Evolutionary conservation across 2,888 invertebrate genomes (phyloP).

Genomic region (Colostygia pectinataria): DNA sequence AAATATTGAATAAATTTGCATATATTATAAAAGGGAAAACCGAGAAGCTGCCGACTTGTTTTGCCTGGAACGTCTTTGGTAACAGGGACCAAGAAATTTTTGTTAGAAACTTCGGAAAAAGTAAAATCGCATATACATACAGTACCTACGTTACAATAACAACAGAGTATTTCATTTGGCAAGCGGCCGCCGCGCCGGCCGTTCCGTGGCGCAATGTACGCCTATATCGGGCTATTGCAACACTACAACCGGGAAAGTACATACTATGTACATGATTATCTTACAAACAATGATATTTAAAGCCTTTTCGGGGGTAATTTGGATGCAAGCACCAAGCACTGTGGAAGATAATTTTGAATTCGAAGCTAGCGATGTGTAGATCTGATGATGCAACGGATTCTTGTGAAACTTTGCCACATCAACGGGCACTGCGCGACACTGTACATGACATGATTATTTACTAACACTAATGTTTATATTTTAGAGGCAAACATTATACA

Average conservation of each 20-base stretch:
- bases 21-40: no score
- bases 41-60: no score
- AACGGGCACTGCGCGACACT: not conserved
- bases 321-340: not conserved
- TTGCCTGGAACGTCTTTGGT: no score
- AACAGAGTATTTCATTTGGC: slow-evolving; percentile 28
- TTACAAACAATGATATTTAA: slow-evolving; percentile 25
- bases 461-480: no score
- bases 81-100: no score
- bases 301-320: slow-evolving; percentile 10
- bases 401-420: not conserved
- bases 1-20: no score
- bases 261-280: slow-evolving; percentile 34
- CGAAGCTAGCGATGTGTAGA: not conserved
- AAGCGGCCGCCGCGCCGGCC: slow-evolving; percentile 23
- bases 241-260: slow-evolving; percentile 31
- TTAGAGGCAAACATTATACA: not conserved
- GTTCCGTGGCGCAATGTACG: slow-evolving; percentile 43
- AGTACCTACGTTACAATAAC: slow-evolving; percentile 35
- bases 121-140: slow-evolving; percentile 30
- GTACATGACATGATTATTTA: not conserved
- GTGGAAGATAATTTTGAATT: slow-evolving; percentile 9
- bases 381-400: slow-evolving; percentile 1
- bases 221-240: slow-evolving; percentile 40
- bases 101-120: no score